Conservation (phyloP, 2,797 vertebrate genomes). For the Rhinophrynus dorsalis region DNA sequence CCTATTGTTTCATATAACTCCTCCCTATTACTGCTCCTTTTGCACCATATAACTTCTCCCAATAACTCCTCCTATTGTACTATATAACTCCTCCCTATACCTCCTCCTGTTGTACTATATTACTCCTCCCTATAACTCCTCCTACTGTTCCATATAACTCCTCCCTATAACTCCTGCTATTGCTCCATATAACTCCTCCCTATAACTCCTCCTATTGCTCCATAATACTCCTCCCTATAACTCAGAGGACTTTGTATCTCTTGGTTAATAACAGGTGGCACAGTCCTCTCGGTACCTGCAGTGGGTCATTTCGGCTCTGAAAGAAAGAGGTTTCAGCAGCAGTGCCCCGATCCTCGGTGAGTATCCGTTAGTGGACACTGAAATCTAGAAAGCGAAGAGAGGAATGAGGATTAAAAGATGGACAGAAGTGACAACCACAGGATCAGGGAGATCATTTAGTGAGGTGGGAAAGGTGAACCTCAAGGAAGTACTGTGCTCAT, state of each 20-base stretch:
- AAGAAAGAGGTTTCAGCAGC: slow-evolving; percentile 27
- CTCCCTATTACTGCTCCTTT: no score
- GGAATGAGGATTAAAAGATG: background rate
- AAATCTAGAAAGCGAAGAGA: background rate
- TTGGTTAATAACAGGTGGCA: background rate
- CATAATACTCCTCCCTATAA: background rate
- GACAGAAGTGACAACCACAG: background rate
- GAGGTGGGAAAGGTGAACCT: background rate
- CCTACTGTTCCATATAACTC: no score
- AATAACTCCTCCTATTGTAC: no score
- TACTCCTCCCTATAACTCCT: no score
- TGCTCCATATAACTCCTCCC: background rate
- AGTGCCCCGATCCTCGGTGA: slow-evolving; percentile 21
- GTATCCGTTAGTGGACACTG: background rate
- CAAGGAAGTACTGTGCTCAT: no score
- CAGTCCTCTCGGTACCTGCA: background rate
- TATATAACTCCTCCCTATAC: no score
- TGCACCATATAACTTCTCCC: no score
- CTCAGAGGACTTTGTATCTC: background rate
- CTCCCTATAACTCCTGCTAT: background rate
- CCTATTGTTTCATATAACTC: no score
- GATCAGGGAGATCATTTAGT: background rate
- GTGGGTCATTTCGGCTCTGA: slow-evolving; percentile 33
- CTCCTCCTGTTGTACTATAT: no score
- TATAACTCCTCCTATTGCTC: background rate